Evolutionary conservation across 1,140 invertebrate species (phyloP).

Genomic region (Leptoteleia sp.): DNA sequence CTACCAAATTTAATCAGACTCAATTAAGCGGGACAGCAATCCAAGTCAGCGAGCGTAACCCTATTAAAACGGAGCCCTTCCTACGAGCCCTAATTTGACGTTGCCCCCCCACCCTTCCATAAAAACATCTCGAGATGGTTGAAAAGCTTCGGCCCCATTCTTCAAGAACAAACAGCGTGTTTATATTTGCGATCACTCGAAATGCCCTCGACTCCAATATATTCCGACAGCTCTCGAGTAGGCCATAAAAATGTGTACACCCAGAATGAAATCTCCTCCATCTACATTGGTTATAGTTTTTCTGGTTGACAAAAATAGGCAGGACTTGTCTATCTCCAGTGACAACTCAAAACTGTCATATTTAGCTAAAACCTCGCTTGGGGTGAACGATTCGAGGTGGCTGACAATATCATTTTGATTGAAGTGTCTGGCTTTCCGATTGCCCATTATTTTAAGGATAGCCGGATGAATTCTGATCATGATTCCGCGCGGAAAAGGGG

Average conservation of each 20-base stretch:
- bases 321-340: conserved; percentile 32
- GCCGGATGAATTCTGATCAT: conserved; percentile 20
- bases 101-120: conserved; percentile 17
- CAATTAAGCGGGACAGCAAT: conserved; percentile 16
- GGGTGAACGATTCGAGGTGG: conserved; percentile 24
- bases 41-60: conserved; percentile 22
- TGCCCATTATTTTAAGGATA: conserved; percentile 18
- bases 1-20: conserved; percentile 30
- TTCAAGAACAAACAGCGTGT: conserved; percentile 55
- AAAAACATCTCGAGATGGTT: conserved; percentile 17
- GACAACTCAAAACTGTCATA: conserved; percentile 32
- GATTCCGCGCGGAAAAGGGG: not conserved
- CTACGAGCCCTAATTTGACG: conserved; percentile 17
- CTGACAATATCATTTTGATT: conserved; percentile 20
- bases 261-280: conserved; percentile 18
- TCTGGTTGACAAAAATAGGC: conserved; percentile 17
- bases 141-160: conserved; percentile 35
- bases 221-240: conserved; percentile 39
- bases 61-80: conserved; percentile 17
- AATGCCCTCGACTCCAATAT: conserved; percentile 53
- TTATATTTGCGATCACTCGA: conserved; percentile 59
- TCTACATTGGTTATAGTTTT: conserved; percentile 26
- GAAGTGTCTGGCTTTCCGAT: conserved; percentile 23
- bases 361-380: conserved; percentile 44
- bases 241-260: conserved; percentile 52